These are phyloP conservation scores for Euphonia xanthogaster DNA, from an alignment of 2,797 vertebrate genomes.

Conservation along the genomic window DNA sequence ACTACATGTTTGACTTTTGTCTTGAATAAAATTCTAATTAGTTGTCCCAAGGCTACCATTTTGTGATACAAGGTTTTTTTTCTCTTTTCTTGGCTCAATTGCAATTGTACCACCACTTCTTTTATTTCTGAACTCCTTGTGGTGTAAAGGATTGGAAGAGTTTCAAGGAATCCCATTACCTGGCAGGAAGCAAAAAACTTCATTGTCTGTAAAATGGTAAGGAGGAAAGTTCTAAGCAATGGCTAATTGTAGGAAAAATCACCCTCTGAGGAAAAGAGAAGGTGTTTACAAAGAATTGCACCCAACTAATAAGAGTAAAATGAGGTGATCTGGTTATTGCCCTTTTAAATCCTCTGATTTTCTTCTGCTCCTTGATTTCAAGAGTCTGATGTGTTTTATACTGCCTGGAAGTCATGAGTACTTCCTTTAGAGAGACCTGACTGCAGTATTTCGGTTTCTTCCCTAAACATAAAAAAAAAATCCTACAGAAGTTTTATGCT, in stretches of 20 bases:
- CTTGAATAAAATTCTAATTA: neutral
- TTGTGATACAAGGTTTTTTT: neutral
- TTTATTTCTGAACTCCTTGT: neutral
- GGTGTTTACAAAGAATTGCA: neutral
- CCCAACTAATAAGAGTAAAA: neutral
- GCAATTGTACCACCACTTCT: neutral
- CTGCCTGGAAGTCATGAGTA: neutral
- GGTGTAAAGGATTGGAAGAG: neutral
- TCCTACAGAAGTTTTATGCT: neutral
- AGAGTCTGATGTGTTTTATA: neutral
- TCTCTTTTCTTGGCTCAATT: neutral
- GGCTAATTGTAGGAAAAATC: neutral
- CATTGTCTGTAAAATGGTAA: neutral
- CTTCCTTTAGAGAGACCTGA: neutral
- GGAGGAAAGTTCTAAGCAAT: neutral
- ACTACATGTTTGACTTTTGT: neutral
- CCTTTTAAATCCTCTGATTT: neutral
- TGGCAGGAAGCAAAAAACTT: neutral
- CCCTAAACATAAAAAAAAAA: neutral
- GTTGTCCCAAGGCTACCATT: neutral
- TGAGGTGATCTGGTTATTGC: neutral
- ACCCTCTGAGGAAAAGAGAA: neutral
- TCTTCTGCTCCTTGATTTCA: neutral
- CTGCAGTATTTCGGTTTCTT: neutral
- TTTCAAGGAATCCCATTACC: neutral